These are phyloP conservation scores for Drosophila phalerata DNA, from an alignment of 2,888 invertebrate species.

Conservation along the genomic window DNA sequence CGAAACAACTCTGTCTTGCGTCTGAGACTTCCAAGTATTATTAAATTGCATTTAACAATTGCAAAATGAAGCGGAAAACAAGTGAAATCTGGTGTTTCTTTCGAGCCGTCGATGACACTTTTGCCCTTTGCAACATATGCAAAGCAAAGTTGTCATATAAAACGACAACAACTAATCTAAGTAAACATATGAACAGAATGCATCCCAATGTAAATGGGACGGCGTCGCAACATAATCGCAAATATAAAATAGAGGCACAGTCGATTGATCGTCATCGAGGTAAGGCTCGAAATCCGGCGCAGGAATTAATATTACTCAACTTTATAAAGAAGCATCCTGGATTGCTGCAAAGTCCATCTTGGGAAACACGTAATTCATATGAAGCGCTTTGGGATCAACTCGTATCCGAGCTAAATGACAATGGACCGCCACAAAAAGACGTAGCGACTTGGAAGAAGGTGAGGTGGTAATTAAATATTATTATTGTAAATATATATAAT, in stretches of 20 bases:
- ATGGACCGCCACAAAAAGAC: conserved; percentile 66
- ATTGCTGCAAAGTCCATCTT: conserved; percentile 63
- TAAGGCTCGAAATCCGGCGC: conserved; percentile 62
- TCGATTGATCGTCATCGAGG: conserved; percentile 58
- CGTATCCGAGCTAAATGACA: conserved; percentile 48
- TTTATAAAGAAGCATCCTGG: conserved; percentile 64
- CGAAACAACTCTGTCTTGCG: too few species aligned
- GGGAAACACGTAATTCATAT: conserved; percentile 58
- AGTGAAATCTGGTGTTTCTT: conserved; percentile 72
- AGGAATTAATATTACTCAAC: conserved; percentile 58
- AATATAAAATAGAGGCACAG: conserved; percentile 48
- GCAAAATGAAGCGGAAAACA: conserved; percentile 64
- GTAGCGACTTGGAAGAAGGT: conserved; percentile 69
- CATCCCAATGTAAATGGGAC: conserved; percentile 52
- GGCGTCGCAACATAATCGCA: conserved; percentile 39
- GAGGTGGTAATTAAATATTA: background rate
- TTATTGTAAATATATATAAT: background rate
- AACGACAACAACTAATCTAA: conserved; percentile 68
- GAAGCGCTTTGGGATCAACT: conserved; percentile 67
- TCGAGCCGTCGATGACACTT: conserved; percentile 67
- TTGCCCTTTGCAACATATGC: conserved; percentile 67
- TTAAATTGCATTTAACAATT: conserved; percentile 32
- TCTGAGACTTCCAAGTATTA: background rate
- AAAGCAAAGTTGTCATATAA: conserved; percentile 69
- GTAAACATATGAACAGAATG: conserved; percentile 71